Evolutionary conservation across 2,888 invertebrate genomes (phyloP).

Genomic region (Quadriops clusia): DNA sequence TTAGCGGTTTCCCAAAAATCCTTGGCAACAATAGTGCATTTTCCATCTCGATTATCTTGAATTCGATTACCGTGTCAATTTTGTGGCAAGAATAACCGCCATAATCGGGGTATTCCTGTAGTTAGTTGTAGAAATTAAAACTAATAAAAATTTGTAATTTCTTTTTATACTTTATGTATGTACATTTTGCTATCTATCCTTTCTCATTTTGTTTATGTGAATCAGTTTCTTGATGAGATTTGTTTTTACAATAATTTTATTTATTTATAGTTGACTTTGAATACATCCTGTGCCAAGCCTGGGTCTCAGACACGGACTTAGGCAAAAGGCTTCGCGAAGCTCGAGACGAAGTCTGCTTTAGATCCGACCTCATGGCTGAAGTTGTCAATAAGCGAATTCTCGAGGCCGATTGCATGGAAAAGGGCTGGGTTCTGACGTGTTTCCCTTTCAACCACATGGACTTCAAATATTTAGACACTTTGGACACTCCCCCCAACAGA

Average conservation of each 20-base stretch:
- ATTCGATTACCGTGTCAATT: no score
- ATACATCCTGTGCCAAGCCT: constrained; percentile 40
- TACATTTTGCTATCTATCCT: no score
- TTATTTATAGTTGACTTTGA: constrained; percentile 43
- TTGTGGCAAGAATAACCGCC: no score
- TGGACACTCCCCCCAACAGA: constrained; percentile 50
- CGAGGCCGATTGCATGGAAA: constrained; percentile 43
- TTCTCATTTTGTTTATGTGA: no score
- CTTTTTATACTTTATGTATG: no score
- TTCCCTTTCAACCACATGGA: constrained; percentile 46
- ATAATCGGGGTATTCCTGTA: no score
- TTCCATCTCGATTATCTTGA: no score
- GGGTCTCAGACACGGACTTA: constrained; percentile 29
- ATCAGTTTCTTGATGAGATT: constrained; percentile 1
- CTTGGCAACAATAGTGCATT: no score
- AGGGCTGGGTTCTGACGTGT: constrained; percentile 52
- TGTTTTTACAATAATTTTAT: neutral
- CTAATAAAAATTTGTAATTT: no score
- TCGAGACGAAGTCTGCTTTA: constrained; percentile 29
- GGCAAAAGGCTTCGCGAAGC: constrained; percentile 28
- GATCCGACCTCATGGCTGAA: constrained; percentile 30
- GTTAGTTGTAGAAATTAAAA: no score
- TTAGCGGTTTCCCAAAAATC: no score
- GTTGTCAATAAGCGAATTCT: constrained; percentile 36
- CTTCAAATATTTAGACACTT: constrained; percentile 46